Percentiles rank a stretch among this genome's conserved stretches.
Conservation (phyloP, 1,140 invertebrate species). For the Ectropis grisescens region DNA sequence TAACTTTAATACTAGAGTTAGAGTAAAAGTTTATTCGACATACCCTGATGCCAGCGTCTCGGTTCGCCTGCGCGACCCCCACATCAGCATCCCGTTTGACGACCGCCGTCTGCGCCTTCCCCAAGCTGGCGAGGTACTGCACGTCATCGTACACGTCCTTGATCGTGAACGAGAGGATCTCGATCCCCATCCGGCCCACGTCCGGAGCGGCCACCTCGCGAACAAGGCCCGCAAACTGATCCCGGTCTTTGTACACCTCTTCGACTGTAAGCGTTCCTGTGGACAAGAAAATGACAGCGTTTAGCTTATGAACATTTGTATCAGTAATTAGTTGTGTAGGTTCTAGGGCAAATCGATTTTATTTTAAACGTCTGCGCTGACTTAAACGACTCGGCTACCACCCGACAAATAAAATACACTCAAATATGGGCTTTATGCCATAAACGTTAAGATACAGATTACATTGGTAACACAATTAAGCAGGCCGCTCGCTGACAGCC, state of each 20-base stretch:
- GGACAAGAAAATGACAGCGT: too few relatives aligned
- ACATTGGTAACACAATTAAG: too few relatives aligned
- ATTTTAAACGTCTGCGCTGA: too few relatives aligned
- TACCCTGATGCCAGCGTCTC: slow-evolving; percentile 92
- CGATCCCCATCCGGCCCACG: slow-evolving; percentile 98
- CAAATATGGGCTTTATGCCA: too few relatives aligned
- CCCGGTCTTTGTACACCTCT: slow-evolving; percentile 97
- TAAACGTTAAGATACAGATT: too few relatives aligned
- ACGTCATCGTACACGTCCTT: slow-evolving; percentile 98
- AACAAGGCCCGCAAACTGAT: slow-evolving; percentile 96
- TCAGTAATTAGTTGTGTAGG: too few relatives aligned
- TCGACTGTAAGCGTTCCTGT: slow-evolving; percentile 98
- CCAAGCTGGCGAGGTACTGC: slow-evolving; percentile 94
- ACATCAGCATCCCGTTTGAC: slow-evolving; percentile 97
- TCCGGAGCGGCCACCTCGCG: slow-evolving; percentile 97
- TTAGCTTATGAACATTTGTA: too few relatives aligned
- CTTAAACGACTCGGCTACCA: too few relatives aligned
- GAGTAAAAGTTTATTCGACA: too few relatives aligned
- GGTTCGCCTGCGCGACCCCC: slow-evolving; percentile 96
- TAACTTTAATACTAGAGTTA: slow-evolving; percentile 90
- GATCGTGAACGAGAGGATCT: slow-evolving; percentile 98
- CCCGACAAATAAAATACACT: too few relatives aligned
- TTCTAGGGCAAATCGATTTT: too few relatives aligned
- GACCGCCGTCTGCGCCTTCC: slow-evolving; percentile 94
- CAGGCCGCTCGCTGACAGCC: too few relatives aligned